Base-by-base conservation (phyloP, 2,888 invertebrate species). In the Phasia obesa region DNA sequence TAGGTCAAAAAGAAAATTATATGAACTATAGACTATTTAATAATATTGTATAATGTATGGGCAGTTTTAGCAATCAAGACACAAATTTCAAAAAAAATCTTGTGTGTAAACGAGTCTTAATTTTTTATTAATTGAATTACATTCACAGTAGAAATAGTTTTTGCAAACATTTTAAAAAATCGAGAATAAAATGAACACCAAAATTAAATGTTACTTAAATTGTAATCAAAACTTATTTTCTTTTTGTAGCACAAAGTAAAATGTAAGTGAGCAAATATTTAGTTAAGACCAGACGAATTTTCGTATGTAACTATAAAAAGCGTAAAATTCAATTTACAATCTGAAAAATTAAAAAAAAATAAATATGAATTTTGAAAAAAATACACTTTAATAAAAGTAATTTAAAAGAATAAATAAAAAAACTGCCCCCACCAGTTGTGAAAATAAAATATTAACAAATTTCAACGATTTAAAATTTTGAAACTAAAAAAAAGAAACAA, bases 361-460 rank as follows among this genome's bases (percentile, higher is more conserved):
- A 57, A 55, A 67, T 47, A 64, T 75, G 49, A 60, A 47, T 69
- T 74, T 69, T 74, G 31, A 47, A 76, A 53, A 75, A 31, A 1
- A 31, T n/a, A n/a, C n/a, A n/a, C n/a, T n/a, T n/a, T 53, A 21
- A 51, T n/a, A 49, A 44, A 42, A 49, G 31, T 47, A n/a, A 23
- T 35, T 62, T 11, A 38, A 60, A 55, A 47, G 2, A 55, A 44
- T 21, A 64, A 38, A 59, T 19, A 59, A 71, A 65, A 44, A n/a
- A 81, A 82, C 74, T 78, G 73, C 77, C 82, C 81, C 82, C 82
- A 82, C 82, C 82, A 82, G 77, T 82, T 78, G 57, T 64, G 51
- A 82, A 77, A 77, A 64, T 60, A 51, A 51, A 57, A 19, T 31
- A 64, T 64, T 69, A 74, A 57, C 7, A 67, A 60, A 67, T 53